These are phyloP conservation scores for Agonum fuliginosum DNA, from an alignment of 2,888 invertebrate genomes.

Conservation along the genomic window DNA sequence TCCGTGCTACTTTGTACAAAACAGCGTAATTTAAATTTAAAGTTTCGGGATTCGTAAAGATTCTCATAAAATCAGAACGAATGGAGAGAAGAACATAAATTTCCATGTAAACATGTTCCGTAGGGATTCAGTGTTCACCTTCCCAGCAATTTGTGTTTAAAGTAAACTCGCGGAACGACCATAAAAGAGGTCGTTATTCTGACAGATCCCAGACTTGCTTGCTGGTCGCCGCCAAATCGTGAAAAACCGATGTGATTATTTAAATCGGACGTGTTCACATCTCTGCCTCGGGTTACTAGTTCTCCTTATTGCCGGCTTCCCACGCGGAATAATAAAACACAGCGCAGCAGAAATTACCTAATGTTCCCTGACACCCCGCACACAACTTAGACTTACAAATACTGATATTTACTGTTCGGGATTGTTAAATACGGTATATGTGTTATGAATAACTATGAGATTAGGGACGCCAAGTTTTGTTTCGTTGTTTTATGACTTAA, in stretches of 20 bases:
- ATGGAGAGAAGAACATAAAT: conserved; percentile 38
- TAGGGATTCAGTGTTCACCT: conserved; percentile 52
- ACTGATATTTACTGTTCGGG: no score
- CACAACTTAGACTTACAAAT: background rate
- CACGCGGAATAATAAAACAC: background rate
- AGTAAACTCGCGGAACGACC: conserved; percentile 56
- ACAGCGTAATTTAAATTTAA: conserved; percentile 27
- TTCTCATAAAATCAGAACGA: conserved; percentile 43
- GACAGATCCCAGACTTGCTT: conserved; percentile 8
- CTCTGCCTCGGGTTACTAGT: background rate
- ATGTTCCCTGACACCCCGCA: no score
- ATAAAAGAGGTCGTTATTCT: conserved; percentile 55
- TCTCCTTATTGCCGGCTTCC: background rate
- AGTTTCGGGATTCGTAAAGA: conserved; percentile 1
- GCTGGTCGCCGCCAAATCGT: conserved; percentile 45
- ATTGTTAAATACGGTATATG: no score
- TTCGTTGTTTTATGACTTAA: no score
- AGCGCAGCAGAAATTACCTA: background rate
- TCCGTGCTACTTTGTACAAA: background rate
- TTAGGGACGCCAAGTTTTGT: no score
- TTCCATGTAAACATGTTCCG: conserved; percentile 58
- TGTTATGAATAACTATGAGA: no score
- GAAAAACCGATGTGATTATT: conserved; percentile 56
- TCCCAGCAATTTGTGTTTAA: conserved; percentile 57
- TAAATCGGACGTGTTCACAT: conserved; percentile 50